Conservation (phyloP, 2,113 vertebrate genomes). For the Semnornis frantzii region DNA sequence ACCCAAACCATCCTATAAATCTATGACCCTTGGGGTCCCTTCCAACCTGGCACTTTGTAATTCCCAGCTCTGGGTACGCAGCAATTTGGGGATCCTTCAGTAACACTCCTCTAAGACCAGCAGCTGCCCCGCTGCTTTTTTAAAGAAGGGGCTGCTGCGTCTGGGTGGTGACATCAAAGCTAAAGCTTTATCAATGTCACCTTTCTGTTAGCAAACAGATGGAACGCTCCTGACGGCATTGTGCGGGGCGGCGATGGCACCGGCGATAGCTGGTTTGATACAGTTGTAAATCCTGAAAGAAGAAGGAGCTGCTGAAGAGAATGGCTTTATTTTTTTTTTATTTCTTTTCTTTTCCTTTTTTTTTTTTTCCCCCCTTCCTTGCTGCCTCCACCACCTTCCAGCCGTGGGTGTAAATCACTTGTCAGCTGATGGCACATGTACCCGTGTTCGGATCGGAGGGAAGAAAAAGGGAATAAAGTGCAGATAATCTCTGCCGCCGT, state of each 20-base stretch:
- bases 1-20: neutral
- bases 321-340: constrained; percentile 64
- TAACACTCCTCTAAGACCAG: neutral
- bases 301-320: constrained; percentile 86
- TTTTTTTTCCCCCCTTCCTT: neutral
- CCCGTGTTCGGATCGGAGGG: constrained; percentile 89
- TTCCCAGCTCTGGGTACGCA: rapidly evolving
- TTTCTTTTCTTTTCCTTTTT: too few relatives aligned
- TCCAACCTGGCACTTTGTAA: neutral
- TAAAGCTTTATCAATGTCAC: constrained; percentile 87
- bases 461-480: constrained; percentile 87
- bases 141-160: constrained; percentile 20
- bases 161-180: constrained; percentile 71
- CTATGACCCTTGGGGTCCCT: too few relatives aligned
- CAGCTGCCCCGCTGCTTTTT: neutral
- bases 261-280: constrained; percentile 89
- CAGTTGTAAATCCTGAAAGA: constrained; percentile 89
- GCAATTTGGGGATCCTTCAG: neutral
- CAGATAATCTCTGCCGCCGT: constrained; percentile 97
- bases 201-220: constrained; percentile 86
- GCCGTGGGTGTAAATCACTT: constrained; percentile 97
- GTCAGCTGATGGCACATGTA: constrained; percentile 92
- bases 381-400: constrained; percentile 86
- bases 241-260: constrained; percentile 83
- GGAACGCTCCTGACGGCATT: constrained; percentile 83